Evolutionary conservation across 1,140 invertebrate genomes (phyloP).

Genomic region (Drosophila kepulauana): DNA sequence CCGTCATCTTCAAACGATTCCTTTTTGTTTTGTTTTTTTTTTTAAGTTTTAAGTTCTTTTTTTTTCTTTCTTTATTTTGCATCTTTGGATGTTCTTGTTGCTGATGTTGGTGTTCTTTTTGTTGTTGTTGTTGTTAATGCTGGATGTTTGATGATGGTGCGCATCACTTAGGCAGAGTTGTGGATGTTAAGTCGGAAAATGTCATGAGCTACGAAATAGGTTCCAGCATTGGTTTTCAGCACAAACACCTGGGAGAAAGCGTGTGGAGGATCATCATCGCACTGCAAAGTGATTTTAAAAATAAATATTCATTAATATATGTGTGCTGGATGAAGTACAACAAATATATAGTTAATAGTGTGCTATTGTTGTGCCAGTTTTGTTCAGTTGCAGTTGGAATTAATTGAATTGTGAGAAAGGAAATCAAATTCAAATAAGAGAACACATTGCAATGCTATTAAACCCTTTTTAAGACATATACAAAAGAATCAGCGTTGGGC

Average conservation of each 20-base stretch:
- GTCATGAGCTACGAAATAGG: conserved; percentile 96
- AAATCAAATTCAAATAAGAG: neutral
- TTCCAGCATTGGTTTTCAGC: conserved; percentile 92
- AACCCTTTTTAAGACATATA: no score
- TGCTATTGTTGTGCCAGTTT: neutral
- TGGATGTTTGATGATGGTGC: neutral
- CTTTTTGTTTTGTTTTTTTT: neutral
- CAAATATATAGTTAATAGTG: neutral
- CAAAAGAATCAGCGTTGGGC: no score
- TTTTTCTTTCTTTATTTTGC: neutral
- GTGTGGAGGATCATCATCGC: conserved; percentile 96
- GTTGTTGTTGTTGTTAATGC: neutral
- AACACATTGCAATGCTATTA: neutral
- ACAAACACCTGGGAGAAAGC: conserved; percentile 96
- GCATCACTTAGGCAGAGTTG: conserved; percentile 88
- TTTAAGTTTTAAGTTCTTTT: no score
- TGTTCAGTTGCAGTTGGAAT: neutral
- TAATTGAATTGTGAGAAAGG: neutral
- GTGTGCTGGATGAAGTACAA: neutral
- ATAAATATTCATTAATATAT: neutral
- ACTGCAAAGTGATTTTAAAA: conserved; percentile 87
- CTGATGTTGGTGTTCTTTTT: conserved; percentile 16
- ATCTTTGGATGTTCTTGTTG: conserved; percentile 56
- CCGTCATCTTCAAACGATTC: conserved; percentile 10
- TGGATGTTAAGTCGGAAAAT: conserved; percentile 96